Evolutionary conservation across 92 coral and sea anemone genomes (phyloP).

Genomic region (Umimayanthus chanpuru): DNA sequence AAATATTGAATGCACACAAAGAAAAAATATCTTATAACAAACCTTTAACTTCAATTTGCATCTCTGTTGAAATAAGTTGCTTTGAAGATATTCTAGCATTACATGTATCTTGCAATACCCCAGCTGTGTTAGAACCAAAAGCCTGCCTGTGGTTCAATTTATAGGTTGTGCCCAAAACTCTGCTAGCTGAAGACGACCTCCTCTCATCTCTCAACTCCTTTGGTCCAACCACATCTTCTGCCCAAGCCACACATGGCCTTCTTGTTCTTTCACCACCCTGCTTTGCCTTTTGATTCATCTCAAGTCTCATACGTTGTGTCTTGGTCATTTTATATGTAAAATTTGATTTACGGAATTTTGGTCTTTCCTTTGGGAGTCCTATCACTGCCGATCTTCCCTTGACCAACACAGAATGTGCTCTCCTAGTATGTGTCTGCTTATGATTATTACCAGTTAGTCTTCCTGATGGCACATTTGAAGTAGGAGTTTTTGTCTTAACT

Average conservation of each 20-base stretch:
- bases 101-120: not conserved
- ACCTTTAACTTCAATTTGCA: constrained; percentile 23
- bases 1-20: not conserved
- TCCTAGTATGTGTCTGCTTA: not conserved
- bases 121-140: not conserved
- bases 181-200: constrained; percentile 5
- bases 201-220: constrained; percentile 30
- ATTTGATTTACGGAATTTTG: constrained; percentile 74
- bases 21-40: not conserved
- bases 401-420: not conserved
- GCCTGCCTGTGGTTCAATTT: not conserved
- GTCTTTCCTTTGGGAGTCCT: constrained; percentile 65
- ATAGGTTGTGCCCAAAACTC: not conserved
- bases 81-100: not conserved
- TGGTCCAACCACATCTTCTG: constrained; percentile 30
- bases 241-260: constrained; percentile 40
- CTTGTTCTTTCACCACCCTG: constrained; percentile 24
- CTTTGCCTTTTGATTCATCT: constrained; percentile 64
- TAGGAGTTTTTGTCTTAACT: not conserved
- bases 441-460: not conserved
- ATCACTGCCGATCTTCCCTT: constrained; percentile 35
- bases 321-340: constrained; percentile 84
- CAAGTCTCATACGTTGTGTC: constrained; percentile 87
- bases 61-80: constrained; percentile 5
- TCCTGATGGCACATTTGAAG: constrained; percentile 5